Conservation (phyloP, 2,797 vertebrate species). For the Pseudocheirus occidentalis region DNA sequence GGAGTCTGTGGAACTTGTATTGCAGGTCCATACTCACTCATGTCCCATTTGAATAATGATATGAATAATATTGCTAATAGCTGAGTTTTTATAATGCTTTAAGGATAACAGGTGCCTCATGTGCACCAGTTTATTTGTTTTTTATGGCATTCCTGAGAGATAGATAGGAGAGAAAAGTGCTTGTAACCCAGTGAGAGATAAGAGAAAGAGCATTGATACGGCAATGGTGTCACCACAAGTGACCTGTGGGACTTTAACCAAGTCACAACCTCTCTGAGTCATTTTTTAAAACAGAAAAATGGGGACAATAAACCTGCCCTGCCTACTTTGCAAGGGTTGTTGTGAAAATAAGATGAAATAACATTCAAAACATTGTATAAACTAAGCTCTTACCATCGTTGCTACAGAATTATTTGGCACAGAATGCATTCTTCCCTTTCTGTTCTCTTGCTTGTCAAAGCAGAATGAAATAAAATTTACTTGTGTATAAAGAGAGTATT, state of each 20-base stretch:
- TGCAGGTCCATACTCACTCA: neutral
- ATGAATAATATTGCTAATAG: neutral
- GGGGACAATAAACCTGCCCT: neutral
- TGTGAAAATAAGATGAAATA: neutral
- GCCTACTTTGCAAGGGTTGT: neutral
- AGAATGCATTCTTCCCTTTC: neutral
- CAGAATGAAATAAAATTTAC: neutral
- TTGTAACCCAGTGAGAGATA: neutral
- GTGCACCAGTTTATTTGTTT: neutral
- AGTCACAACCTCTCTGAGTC: neutral
- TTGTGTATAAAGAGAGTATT: neutral
- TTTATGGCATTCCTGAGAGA: neutral
- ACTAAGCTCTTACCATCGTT: neutral
- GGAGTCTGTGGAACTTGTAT: neutral
- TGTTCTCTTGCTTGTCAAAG: neutral
- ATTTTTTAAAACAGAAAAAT: neutral
- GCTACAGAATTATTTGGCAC: neutral
- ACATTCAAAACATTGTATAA: neutral
- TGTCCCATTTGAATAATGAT: neutral
- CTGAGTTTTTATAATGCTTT: neutral
- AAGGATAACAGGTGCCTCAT: neutral
- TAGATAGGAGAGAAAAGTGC: neutral
- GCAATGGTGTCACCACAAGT: neutral
- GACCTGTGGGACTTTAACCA: neutral
- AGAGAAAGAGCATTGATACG: neutral